Evolutionary conservation across 2,888 invertebrate genomes (phyloP), one percentile per base, ranked within the genome.

Genomic region (Ormyrus rosae): DNA sequence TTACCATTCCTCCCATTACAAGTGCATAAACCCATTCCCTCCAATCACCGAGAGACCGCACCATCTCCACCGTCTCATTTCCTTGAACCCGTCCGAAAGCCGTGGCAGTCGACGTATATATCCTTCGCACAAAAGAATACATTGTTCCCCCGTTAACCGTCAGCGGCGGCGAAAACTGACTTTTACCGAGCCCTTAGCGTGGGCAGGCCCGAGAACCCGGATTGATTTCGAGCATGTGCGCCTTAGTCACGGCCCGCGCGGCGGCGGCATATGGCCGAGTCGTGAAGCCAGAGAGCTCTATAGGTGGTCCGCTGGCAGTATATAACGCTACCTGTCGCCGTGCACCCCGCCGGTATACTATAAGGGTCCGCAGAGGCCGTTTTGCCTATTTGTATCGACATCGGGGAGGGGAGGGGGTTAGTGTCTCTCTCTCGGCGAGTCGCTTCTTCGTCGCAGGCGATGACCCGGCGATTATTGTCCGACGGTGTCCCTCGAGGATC

Each of bases 191-290:
- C 8, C 50, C 13, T 61, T 51, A 34, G 72, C 11, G 64, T 75
- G 63, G 72, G 56, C 13, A 65, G 69, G 34, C 34, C 34, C 2
- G 34, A 34, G 34, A 13, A 13, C 13, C 50, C 34, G 73, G 84
- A 83, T 85, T 84, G 85, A 87, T 86, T 85, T 84, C 77, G 83
- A 80, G 86, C 90, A 90, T 90, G 90, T 90, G 90, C 85, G 89
- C 88, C 89, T 90, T 89, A 90, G 90, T 89, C 88, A 89, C 86
- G 89, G 85, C 34, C 85, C 87, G 85, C 34, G 85, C 87, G 89
- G 88, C 90, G 90, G 85, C 87, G 89, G 88, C 90, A 90, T 90
- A 90, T 90, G 90, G 90, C 87, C 83, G 83, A 89, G 88, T 90
- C 89, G 88, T 88, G 88, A 89, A 89, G 89, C 85, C 90, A 19